phyloP scores from a whole-genome alignment of 2,797 vertebrate species.

The Trematomus bernacchii region DNA sequence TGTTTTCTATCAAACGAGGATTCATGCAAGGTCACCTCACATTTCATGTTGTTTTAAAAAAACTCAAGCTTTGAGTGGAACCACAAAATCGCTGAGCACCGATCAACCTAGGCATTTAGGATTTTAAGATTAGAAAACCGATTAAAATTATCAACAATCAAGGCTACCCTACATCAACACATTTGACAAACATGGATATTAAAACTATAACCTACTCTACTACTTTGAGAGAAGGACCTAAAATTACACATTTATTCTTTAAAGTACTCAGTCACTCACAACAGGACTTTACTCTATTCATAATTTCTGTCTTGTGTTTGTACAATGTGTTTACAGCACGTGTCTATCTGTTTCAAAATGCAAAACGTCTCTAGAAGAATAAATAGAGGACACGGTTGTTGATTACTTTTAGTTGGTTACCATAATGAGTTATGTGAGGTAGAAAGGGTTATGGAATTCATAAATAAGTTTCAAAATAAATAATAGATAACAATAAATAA shows the following conservation, averaged over 20 bases:
- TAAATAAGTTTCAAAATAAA: neutral
- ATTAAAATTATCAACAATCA: no score
- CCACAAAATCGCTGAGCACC: no score
- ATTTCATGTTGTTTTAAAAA: no score
- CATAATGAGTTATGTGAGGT: neutral
- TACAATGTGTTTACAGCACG: neutral
- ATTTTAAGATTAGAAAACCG: no score
- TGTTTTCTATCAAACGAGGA: no score
- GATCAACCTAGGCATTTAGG: no score
- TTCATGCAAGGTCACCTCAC: no score
- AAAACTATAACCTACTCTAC: neutral
- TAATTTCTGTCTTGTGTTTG: neutral
- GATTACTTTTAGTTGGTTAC: no score
- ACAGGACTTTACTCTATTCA: neutral
- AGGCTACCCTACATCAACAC: no score
- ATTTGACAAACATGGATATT: neutral
- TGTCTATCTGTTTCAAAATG: conserved; percentile 5
- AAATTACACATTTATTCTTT: neutral
- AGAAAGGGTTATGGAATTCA: neutral
- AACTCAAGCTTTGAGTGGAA: no score
- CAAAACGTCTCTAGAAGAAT: neutral
- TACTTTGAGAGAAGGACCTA: neutral
- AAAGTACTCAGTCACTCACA: neutral
- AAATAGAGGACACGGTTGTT: neutral
- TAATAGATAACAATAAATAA: no score